phyloP scores from a whole-genome alignment of 1,140 invertebrate genomes.

The Drosophila mojavensis region DNA sequence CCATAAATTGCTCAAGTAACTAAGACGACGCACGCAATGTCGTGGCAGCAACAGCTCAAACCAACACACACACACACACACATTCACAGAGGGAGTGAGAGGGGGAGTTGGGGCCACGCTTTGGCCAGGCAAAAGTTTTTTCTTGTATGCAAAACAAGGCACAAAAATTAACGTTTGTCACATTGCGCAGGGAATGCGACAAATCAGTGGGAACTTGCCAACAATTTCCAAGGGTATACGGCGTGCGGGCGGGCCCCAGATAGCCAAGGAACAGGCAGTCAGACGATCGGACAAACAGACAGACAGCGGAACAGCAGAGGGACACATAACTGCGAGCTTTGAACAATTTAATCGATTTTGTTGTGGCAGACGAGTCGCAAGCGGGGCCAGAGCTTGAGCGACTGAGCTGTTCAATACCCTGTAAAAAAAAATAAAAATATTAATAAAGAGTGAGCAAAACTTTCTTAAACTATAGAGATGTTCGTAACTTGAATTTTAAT shows the following conservation, averaged over 20 bases:
- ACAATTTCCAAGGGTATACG: background rate
- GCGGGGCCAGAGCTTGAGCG: background rate
- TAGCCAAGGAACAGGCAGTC: conserved; percentile 8
- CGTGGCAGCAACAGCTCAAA: conserved; percentile 42
- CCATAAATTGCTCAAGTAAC: conserved; percentile 79
- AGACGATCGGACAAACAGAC: conserved; percentile 5
- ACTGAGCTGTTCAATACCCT: background rate
- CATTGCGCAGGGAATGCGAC: conserved; percentile 79
- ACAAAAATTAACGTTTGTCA: conserved; percentile 83
- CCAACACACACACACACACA: background rate
- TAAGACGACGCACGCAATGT: conserved; percentile 79
- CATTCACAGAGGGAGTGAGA: too few relatives aligned
- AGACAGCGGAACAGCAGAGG: background rate
- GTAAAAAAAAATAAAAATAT: background rate
- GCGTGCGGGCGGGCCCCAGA: background rate
- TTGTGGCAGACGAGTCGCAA: conserved; percentile 9
- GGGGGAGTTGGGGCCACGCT: background rate
- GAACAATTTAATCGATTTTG: conserved; percentile 76
- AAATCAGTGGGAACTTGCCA: conserved; percentile 67
- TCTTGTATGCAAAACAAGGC: conserved; percentile 78
- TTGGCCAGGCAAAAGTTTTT: conserved; percentile 49
- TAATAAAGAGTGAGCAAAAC: too few relatives aligned
- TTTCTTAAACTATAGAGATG: too few relatives aligned
- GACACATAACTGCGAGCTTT: conserved; percentile 54
- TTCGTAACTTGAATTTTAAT: too few relatives aligned